Base-by-base conservation (phyloP, 1,140 invertebrate species). In the Aphidius ervi region DNA sequence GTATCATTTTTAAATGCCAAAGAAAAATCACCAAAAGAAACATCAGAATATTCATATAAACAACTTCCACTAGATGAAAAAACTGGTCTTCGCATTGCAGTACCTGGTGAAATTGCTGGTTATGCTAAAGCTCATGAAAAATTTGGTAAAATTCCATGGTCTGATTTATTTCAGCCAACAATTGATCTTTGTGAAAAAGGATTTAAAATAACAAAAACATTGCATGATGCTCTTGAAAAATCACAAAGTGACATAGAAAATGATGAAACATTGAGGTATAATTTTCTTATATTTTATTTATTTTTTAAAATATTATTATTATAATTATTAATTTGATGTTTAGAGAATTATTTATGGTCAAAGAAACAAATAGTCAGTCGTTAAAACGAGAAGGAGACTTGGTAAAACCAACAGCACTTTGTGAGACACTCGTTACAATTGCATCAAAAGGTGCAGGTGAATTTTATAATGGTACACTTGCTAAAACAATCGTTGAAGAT, bases 91-190 rank as follows among this genome's bases (percentile, higher is more conserved):
- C 80, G 94, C 3, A 86, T 95, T 37, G 93, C 85, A 0, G 90
- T 97, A 9, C 95, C 96, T 6, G 96, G 95, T 3, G 95, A 98
- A 76, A 70, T 98, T 1, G 86, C 86, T 61, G 96, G 95, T 4
- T 94, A 94, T 70, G 90, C 91, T 86, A 84, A 86, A 61, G 90
- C 92, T 0, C 88, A 96, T 72, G 76, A 88, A 67, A 82, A 82
- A 56, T 97, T 91, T 78, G 94, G 94, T 1, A 84, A 88, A 0
- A 2, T 31, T 31, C 1, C 4, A 31, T 99, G 96, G 95, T 77
- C 79, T 7, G 84, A 88, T 1, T 75, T 99, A 3, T 84, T 98
- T 31, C 71, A 84, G 40, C 93, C 94, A 0, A 85, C 88, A 0
- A 84, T 94, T 7, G 76, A 88, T 63, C 75, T 96, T 6, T 94